phyloP scores from a whole-genome alignment of 2,113 vertebrate genomes.

The Pseudopodoces humilis region DNA sequence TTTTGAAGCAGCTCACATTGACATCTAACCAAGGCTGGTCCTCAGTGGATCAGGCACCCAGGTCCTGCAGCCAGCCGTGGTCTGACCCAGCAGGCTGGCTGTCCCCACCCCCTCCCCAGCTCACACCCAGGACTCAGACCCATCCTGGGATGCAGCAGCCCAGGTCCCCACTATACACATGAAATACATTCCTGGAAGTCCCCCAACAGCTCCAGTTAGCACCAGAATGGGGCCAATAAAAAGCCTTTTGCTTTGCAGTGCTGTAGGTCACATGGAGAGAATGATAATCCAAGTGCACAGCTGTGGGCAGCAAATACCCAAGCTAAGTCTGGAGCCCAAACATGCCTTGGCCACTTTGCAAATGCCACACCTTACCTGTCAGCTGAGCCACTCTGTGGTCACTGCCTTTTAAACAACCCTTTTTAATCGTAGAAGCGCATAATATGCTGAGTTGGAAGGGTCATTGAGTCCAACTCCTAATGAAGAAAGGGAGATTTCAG shows the following conservation, averaged over 20 bases:
- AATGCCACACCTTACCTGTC: not conserved
- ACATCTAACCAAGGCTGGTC: not conserved
- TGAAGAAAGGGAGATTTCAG: not conserved
- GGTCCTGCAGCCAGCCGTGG: fast-evolving
- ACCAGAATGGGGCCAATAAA: not conserved
- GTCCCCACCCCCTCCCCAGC: fast-evolving
- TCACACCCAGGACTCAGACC: fast-evolving
- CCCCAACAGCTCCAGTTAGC: not conserved
- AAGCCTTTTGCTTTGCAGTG: not conserved
- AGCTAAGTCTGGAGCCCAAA: not conserved
- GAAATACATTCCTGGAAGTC: not conserved
- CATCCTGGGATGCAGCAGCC: not conserved
- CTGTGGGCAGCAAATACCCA: not conserved
- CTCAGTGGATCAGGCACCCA: not conserved
- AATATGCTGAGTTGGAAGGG: not conserved
- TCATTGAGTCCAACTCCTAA: not conserved
- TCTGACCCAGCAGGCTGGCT: not conserved
- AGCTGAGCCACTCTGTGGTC: not conserved
- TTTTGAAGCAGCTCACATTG: not conserved
- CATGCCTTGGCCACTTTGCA: not conserved
- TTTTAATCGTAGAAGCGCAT: not conserved
- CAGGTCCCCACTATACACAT: not conserved
- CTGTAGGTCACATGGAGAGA: not conserved
- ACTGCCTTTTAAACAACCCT: not conserved
- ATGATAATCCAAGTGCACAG: not conserved